A percentile compares a stretch with the other conserved stretches of the same genome.
These are phyloP conservation scores for Troglohyphantes excavatus DNA, from an alignment of 2,888 invertebrate species.

Conservation along the genomic window DNA sequence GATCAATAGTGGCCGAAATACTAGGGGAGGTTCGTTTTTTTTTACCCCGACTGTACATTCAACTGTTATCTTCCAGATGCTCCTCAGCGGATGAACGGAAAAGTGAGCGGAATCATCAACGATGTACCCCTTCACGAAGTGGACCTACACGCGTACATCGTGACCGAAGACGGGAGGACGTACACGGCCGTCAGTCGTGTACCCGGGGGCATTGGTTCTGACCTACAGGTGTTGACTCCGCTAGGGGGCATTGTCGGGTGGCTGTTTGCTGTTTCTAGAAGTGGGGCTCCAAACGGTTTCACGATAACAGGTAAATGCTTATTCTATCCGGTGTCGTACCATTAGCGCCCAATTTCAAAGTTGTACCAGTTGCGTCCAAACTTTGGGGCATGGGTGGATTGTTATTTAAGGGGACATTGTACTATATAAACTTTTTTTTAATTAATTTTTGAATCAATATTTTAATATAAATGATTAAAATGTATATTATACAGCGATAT, in stretches of 20 bases:
- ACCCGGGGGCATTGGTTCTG: constrained; percentile 88
- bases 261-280: constrained; percentile 93
- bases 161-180: constrained; percentile 91
- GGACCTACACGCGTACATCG: constrained; percentile 95
- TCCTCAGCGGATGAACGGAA: constrained; percentile 94
- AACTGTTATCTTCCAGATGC: constrained; percentile 86
- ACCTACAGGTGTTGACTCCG: constrained; percentile 91
- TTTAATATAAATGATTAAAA: too few relatives aligned
- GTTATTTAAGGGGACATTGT: too few relatives aligned
- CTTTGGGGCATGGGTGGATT: too few relatives aligned
- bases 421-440: too few relatives aligned
- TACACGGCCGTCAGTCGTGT: constrained; percentile 95
- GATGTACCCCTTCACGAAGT: constrained; percentile 88
- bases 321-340: too few relatives aligned
- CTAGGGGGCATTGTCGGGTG: constrained; percentile 94
- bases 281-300: constrained; percentile 92
- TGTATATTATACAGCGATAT: too few relatives aligned
- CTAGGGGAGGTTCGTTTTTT: too few relatives aligned
- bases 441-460: too few relatives aligned
- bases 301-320: constrained; percentile 84
- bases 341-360: too few relatives aligned
- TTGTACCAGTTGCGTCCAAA: too few relatives aligned
- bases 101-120: constrained; percentile 92
- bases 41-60: too few relatives aligned
- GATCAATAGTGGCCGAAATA: too few relatives aligned